Percentiles rank a stretch among this genome's conserved stretches.
Conservation (phyloP, 2,113 vertebrate species). For the Desmodus rotundus region DNA sequence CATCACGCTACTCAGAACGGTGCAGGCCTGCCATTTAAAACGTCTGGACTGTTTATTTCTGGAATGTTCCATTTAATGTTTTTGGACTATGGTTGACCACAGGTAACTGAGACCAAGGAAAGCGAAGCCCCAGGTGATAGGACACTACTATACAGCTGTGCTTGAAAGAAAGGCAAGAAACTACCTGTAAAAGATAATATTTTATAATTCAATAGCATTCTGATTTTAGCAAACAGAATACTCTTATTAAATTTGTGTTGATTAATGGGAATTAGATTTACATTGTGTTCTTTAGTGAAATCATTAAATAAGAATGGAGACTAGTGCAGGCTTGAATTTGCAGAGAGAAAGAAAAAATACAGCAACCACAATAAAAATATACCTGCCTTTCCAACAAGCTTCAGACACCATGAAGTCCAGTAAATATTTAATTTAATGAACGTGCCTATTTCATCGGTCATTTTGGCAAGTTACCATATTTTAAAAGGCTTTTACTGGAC, state of each 20-base stretch:
- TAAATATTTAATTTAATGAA: conserved; percentile 35
- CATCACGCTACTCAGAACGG: neutral
- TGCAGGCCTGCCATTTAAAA: neutral
- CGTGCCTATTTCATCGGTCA: neutral
- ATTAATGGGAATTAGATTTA: conserved; percentile 8
- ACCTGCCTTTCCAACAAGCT: neutral
- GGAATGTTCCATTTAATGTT: neutral
- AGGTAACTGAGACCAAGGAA: neutral
- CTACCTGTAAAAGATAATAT: neutral
- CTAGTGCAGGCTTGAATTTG: neutral
- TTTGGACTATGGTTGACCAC: neutral
- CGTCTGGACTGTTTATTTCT: neutral
- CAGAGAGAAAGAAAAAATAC: neutral
- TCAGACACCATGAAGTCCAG: neutral
- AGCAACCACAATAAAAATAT: neutral
- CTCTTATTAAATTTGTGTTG: neutral
- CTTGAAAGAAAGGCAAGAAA: neutral
- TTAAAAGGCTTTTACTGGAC: conserved; percentile 51
- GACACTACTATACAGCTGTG: neutral
- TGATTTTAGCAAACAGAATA: conserved; percentile 19
- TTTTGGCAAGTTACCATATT: conserved; percentile 30
- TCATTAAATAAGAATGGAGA: conserved; percentile 6
- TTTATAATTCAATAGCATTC: neutral
- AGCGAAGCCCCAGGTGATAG: too few species aligned
- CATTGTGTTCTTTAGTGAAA: neutral